These are phyloP conservation scores for Alexandromys fortis DNA, from an alignment of 2,113 vertebrate genomes.

Conservation along the genomic window DNA sequence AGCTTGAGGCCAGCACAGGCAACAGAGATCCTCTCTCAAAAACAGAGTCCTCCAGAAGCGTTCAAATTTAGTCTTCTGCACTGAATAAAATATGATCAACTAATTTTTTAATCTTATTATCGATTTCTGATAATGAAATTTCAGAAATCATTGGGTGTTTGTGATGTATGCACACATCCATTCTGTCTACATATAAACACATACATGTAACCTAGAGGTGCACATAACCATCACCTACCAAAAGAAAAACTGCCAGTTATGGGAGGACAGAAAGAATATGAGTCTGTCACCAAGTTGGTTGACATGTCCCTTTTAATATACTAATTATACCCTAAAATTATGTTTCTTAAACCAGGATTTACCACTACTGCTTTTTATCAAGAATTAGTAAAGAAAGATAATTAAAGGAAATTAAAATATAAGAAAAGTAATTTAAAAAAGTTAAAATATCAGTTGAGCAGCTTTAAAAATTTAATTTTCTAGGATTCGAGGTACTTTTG, in stretches of 20 bases:
- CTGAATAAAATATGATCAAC: constrained; percentile 31
- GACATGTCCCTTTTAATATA: constrained; percentile 35
- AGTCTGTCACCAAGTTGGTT: constrained; percentile 25
- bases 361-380: constrained; percentile 27
- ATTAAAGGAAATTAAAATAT: not conserved
- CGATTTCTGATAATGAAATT: constrained; percentile 52
- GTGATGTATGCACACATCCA: not conserved
- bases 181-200: not conserved
- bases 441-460: constrained; percentile 52
- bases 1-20: not conserved
- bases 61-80: constrained; percentile 32
- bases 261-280: constrained; percentile 38
- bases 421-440: constrained; percentile 35
- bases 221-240: constrained; percentile 1
- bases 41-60: constrained; percentile 11
- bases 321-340: constrained; percentile 50
- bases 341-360: constrained; percentile 33
- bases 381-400: constrained; percentile 53
- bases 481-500: constrained; percentile 62
- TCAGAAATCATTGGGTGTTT: constrained; percentile 36
- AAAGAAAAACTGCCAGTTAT: constrained; percentile 37
- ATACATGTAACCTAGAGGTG: constrained; percentile 57
- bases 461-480: constrained; percentile 71
- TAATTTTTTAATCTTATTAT: constrained; percentile 42
- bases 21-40: not conserved